phyloP scores from a whole-genome alignment of 2,888 invertebrate species.

The Megamerina dolium region DNA sequence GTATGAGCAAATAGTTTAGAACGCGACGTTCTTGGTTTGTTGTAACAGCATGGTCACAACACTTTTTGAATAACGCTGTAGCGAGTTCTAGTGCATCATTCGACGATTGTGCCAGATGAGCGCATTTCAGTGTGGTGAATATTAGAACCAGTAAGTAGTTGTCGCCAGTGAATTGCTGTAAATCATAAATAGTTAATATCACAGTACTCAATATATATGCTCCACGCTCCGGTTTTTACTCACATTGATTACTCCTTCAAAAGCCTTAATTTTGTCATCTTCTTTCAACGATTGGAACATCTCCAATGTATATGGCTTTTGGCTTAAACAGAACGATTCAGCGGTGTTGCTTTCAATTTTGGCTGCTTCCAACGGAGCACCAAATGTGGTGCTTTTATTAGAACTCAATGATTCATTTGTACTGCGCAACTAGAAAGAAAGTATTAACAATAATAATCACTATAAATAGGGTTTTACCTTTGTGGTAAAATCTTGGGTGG shows the following conservation, averaged over 20 bases:
- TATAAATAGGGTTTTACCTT: slow-evolving; percentile 14
- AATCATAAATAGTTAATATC: not conserved
- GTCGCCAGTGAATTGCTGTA: slow-evolving; percentile 39
- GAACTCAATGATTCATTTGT: slow-evolving; percentile 26
- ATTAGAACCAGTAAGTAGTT: slow-evolving; percentile 41
- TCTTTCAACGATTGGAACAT: slow-evolving; percentile 41
- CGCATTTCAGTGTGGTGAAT: slow-evolving; percentile 47
- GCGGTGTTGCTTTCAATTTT: slow-evolving; percentile 20
- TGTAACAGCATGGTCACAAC: slow-evolving; percentile 42
- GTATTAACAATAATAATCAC: no score
- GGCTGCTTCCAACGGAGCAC: slow-evolving; percentile 8
- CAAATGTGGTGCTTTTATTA: slow-evolving; percentile 22
- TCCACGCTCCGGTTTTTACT: no score
- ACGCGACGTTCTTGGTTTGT: slow-evolving; percentile 44
- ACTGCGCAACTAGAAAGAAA: slow-evolving; percentile 24
- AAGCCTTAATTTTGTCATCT: slow-evolving; percentile 36
- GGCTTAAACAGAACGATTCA: slow-evolving; percentile 40
- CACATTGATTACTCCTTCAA: slow-evolving; percentile 40
- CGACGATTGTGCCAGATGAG: slow-evolving; percentile 39
- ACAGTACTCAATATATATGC: not conserved
- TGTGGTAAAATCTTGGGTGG: no score
- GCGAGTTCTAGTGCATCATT: slow-evolving; percentile 40
- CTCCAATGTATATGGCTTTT: slow-evolving; percentile 36
- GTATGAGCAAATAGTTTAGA: slow-evolving; percentile 43
- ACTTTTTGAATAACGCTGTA: slow-evolving; percentile 36